Evolutionary conservation across 2,888 invertebrate species (phyloP).

Genomic region (Caradrina kadenii): DNA sequence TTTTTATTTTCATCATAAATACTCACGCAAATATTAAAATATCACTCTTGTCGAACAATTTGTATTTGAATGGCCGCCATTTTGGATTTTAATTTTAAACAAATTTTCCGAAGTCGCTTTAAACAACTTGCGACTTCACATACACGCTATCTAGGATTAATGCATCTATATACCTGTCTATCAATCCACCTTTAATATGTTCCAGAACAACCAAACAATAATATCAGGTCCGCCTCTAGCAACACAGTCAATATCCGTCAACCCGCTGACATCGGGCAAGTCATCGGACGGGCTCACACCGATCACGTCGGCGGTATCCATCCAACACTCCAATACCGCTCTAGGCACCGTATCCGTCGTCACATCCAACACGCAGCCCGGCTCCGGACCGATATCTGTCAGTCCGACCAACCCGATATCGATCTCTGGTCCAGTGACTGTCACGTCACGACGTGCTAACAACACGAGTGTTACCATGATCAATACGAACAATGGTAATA

Average conservation of each 20-base stretch:
- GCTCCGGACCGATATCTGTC: conserved; percentile 61
- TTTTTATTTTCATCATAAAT: neutral
- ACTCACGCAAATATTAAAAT: too few relatives aligned
- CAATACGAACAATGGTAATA: conserved; percentile 78
- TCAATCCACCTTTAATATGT: too few relatives aligned
- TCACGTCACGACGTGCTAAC: conserved; percentile 88
- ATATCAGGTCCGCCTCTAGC: conserved; percentile 76
- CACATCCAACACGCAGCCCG: conserved; percentile 51
- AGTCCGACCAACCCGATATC: conserved; percentile 71
- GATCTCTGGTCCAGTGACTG: conserved; percentile 91
- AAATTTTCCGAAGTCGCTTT: too few relatives aligned
- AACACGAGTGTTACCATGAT: conserved; percentile 95
- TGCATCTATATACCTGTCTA: too few relatives aligned
- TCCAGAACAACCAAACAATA: conserved; percentile 79
- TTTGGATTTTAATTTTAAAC: too few relatives aligned
- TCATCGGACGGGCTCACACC: conserved; percentile 82
- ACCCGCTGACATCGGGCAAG: conserved; percentile 81
- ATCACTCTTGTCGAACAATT: too few relatives aligned
- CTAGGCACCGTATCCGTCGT: conserved; percentile 81
- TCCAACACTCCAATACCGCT: conserved; percentile 83
- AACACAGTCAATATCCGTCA: conserved; percentile 83
- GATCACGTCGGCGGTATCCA: conserved; percentile 78
- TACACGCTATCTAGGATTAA: too few relatives aligned
- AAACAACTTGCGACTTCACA: too few relatives aligned
- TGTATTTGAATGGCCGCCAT: too few relatives aligned